Evolutionary conservation across 2,113 vertebrate species (phyloP).

Genomic region (Python bivittatus): DNA sequence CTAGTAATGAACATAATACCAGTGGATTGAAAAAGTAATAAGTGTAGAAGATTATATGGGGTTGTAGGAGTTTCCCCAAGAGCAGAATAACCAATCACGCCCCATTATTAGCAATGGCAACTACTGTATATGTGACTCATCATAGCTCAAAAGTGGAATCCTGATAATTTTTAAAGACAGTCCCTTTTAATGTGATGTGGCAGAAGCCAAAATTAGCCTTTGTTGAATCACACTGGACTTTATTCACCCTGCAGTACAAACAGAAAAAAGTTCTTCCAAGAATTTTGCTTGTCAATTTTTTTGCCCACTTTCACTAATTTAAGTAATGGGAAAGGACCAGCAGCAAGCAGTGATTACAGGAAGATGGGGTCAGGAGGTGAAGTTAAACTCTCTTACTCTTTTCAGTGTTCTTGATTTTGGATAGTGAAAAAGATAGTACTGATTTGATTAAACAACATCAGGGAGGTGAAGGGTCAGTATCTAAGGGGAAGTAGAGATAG

Average conservation of each 20-base stretch:
- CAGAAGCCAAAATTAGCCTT: conserved; percentile 3
- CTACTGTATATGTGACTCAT: background rate
- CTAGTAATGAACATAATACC: background rate
- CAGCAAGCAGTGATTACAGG: background rate
- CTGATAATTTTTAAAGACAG: background rate
- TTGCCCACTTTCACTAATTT: background rate
- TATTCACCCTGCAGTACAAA: conserved; percentile 6
- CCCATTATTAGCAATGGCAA: background rate
- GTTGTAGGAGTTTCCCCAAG: background rate
- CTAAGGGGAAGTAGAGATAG: background rate
- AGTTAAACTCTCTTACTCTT: background rate
- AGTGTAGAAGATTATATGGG: background rate
- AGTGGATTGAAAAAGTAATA: background rate
- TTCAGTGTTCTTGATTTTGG: background rate
- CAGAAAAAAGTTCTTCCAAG: background rate
- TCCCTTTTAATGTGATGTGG: background rate
- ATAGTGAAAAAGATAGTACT: background rate
- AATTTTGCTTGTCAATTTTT: background rate
- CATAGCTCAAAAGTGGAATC: background rate
- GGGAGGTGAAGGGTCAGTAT: background rate
- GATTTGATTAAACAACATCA: background rate
- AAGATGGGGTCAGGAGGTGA: background rate
- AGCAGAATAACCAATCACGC: background rate
- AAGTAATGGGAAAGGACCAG: background rate
- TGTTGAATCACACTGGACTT: background rate